Evolutionary conservation across 2,113 vertebrate genomes (phyloP).

Genomic region (Albula glossodonta): DNA sequence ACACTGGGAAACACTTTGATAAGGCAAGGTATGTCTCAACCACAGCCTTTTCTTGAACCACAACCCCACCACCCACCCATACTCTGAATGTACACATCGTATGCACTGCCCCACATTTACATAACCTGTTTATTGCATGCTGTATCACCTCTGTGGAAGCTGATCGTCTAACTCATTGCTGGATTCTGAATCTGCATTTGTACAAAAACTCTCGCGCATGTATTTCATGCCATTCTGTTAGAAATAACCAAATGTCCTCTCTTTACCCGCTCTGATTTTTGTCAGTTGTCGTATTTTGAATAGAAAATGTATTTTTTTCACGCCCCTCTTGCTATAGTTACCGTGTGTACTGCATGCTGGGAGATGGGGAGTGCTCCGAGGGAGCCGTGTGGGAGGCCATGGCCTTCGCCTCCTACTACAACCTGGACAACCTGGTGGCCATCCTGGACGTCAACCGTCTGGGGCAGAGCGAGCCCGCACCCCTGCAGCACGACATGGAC

Average conservation of each 20-base stretch:
- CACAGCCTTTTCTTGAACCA: neutral
- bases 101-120: neutral
- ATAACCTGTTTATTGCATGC: no score
- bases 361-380: slow-evolving; percentile 79
- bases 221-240: no score
- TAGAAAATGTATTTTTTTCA: neutral
- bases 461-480: slow-evolving; percentile 75
- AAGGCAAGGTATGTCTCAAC: slow-evolving; percentile 69
- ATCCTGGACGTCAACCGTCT: slow-evolving; percentile 83
- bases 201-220: neutral
- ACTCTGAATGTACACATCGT: neutral
- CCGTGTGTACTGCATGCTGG: slow-evolving; percentile 82
- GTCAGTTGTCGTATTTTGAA: no score
- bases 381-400: slow-evolving; percentile 87
- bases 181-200: neutral
- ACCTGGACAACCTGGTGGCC: slow-evolving; percentile 81
- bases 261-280: no score
- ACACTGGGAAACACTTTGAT: slow-evolving; percentile 85
- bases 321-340: slow-evolving; percentile 63
- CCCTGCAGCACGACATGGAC: slow-evolving; percentile 70
- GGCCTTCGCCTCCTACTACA: slow-evolving; percentile 82
- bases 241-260: no score
- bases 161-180: neutral
- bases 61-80: no score
- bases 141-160: neutral